Evolutionary conservation across 2,888 invertebrate species (phyloP), one percentile per base, ranked within the genome.

Genomic region (Phyllotreta cruciferae): DNA sequence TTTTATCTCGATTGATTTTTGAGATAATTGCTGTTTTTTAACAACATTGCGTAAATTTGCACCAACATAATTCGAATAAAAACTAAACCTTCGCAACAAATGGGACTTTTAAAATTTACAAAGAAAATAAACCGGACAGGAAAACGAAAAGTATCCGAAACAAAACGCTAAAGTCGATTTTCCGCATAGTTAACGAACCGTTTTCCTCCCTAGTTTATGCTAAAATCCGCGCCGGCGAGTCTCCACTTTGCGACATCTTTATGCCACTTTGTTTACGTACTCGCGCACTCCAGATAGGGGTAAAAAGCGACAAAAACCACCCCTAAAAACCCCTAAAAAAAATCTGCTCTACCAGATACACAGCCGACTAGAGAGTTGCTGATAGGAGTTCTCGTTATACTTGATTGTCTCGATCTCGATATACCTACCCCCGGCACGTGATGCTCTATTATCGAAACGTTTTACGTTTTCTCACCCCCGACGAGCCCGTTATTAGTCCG

Each of bases 361-460:
- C 4, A 24, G 24, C 24, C 24, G 24, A 24, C n/a, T n/a, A n/a
- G n/a, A n/a, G n/a, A n/a, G n/a, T n/a, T n/a, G n/a, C n/a, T n/a
- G 24, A 24, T 24, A 38, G 36, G 37, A 13, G 38, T 64, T 45
- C 64, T 64, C 61, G 64, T 64, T 64, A 64, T 61, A 54, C 47
- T 42, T 64, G 61, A 64, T 61, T 64, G 61, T 64, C 61, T 54
- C 38, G 49, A 61, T 64, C 24, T 24, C 24, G 24, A 24, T 24
- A 24, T 24, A 61, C 60, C 47, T 55, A 47, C n/a, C n/a, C n/a
- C n/a, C 56, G 53, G 34, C 39, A 56, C 53, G 60, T 47, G 64
- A 64, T 56, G 56, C 60, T 53, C 56, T 39, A 64, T 64, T 64
- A 64, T 64, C 41, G 50, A 10, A 34, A 55, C 44, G 56, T 56